phyloP scores from a whole-genome alignment of 2,888 invertebrate species.

The Meghimatium bilineatum region DNA sequence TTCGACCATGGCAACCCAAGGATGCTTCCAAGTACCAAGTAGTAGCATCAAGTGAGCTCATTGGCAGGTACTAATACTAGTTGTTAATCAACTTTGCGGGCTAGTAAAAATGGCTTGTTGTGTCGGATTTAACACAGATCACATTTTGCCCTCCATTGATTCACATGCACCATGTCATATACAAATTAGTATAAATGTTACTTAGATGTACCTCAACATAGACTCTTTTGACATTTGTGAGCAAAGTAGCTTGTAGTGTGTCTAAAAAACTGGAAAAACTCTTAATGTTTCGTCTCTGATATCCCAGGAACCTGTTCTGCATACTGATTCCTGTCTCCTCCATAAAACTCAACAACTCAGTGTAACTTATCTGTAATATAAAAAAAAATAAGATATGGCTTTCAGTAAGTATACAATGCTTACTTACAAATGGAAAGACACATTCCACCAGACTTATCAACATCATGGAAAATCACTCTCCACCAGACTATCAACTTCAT shows the following conservation, averaged over 20 bases:
- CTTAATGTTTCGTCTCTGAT: slow-evolving; percentile 65
- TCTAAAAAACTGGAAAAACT: slow-evolving; percentile 66
- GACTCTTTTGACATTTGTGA: slow-evolving; percentile 68
- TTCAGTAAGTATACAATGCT: too few relatives aligned
- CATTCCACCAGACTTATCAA: too few relatives aligned
- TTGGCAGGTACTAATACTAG: too few relatives aligned
- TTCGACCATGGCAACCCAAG: too few relatives aligned
- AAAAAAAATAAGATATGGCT: background rate
- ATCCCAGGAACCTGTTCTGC: slow-evolving; percentile 69
- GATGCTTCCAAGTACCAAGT: too few relatives aligned
- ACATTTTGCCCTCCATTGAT: background rate
- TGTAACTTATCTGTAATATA: slow-evolving; percentile 60
- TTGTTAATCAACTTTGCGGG: too few relatives aligned
- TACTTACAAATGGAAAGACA: too few relatives aligned
- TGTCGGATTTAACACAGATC: too few relatives aligned
- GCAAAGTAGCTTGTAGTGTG: slow-evolving; percentile 66
- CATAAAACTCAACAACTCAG: slow-evolving; percentile 66
- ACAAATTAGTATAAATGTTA: background rate
- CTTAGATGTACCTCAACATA: slow-evolving; percentile 57
- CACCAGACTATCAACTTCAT: too few relatives aligned
- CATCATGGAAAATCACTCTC: too few relatives aligned
- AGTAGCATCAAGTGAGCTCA: too few relatives aligned
- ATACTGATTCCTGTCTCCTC: slow-evolving; percentile 66
- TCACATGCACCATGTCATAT: background rate
- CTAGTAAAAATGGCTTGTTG: too few relatives aligned